A percentile compares a stretch with the other conserved stretches of the same genome.
Conservation (phyloP, 2,113 vertebrate species). For the Hippocampus mohnikei region DNA sequence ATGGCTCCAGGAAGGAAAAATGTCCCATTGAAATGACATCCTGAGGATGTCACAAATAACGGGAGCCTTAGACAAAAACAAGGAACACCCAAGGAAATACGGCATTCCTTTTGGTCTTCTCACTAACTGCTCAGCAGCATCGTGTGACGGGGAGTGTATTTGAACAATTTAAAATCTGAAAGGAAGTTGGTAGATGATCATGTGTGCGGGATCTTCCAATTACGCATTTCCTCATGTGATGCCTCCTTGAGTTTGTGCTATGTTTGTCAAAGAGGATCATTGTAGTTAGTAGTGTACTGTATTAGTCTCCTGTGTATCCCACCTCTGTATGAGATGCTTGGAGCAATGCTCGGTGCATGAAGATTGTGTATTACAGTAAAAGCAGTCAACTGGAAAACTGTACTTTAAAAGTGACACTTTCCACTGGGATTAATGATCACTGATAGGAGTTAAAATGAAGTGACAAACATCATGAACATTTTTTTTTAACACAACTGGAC, state of each 20-base stretch:
- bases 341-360: slow-evolving; percentile 16
- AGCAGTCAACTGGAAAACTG: not conserved
- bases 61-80: slow-evolving; percentile 12
- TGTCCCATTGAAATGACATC: slow-evolving; percentile 34
- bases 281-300: slow-evolving; percentile 2
- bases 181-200: slow-evolving; percentile 41
- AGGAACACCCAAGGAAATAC: slow-evolving; percentile 36
- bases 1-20: slow-evolving; percentile 21
- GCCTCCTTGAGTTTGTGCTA: slow-evolving; percentile 31
- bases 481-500: not conserved
- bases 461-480: not conserved
- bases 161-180: not conserved
- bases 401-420: not conserved
- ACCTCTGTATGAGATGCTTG: not conserved
- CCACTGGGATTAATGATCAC: not conserved
- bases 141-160: not conserved
- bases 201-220: slow-evolving; percentile 9
- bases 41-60: slow-evolving; percentile 37
- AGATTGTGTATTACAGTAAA: not conserved
- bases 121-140: not conserved
- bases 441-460: not conserved
- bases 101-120: slow-evolving; percentile 4
- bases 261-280: not conserved
- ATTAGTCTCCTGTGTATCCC: not conserved
- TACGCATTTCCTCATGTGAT: slow-evolving; percentile 49